These are phyloP conservation scores for Chrysemys picta DNA, from an alignment of 2,113 vertebrate genomes.

Conservation along the genomic window DNA sequence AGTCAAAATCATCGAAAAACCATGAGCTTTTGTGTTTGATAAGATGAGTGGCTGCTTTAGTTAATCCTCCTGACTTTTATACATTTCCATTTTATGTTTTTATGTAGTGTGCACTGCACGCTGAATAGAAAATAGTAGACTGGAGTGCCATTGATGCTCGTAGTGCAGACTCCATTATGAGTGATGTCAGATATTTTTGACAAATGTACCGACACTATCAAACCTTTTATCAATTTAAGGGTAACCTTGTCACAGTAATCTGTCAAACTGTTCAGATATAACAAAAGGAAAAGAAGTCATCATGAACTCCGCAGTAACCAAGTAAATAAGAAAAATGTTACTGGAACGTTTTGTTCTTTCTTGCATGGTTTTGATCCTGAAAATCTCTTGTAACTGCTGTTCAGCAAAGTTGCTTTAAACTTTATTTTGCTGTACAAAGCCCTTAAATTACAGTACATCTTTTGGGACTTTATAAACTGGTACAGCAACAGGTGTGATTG, in stretches of 20 bases:
- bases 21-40: neutral
- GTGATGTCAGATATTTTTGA: constrained; percentile 76
- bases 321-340: constrained; percentile 70
- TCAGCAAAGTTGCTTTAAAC: constrained; percentile 44
- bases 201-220: constrained; percentile 80
- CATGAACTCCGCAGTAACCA: constrained; percentile 53
- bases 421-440: constrained; percentile 8
- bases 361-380: constrained; percentile 49
- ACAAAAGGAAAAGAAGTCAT: constrained; percentile 79
- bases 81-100: neutral
- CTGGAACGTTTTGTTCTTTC: constrained; percentile 50
- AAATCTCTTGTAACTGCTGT: constrained; percentile 27
- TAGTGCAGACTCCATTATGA: constrained; percentile 68
- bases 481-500: constrained; percentile 3
- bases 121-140: constrained; percentile 30
- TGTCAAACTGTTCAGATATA: constrained; percentile 78
- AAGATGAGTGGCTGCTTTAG: neutral
- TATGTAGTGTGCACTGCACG: neutral
- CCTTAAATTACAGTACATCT: neutral
- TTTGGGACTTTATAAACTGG: constrained; percentile 1
- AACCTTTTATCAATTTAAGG: constrained; percentile 83
- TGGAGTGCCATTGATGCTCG: constrained; percentile 46
- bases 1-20: neutral
- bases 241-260: constrained; percentile 81
- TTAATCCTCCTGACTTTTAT: neutral